Base-by-base conservation (phyloP, 2,113 vertebrate genomes). In the Etheostoma spectabile region DNA sequence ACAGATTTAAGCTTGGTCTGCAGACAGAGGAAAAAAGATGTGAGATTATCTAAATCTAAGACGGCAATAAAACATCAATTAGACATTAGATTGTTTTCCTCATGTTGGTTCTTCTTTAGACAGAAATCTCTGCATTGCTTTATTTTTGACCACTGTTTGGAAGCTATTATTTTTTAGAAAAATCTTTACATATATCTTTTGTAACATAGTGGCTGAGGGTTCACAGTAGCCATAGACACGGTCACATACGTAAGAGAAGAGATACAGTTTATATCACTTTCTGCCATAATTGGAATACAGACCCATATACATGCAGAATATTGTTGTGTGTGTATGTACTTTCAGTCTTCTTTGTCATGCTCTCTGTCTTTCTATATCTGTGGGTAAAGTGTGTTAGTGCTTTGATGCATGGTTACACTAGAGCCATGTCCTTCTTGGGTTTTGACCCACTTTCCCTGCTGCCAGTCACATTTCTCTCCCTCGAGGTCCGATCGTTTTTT, bases 381-480 rank as follows among this genome's bases (percentile, higher is more conserved):
- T 33, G 3, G 70, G 3, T 74, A 42, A 70, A 69, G 24, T 75
- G 33, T 14, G 57, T 63, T 52, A 12, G 14, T 38, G 19, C 64
- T 70, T 65, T 71, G 53, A 77, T 60, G 51, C 64, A 67, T 67
- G 42, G 22, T 51, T 19, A 82, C 38, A 73, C 35, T 14, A 59
- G 52, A 80, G 59, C 19, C 6, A 65, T 77, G 53, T 56, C 69
- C 77, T 75, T 79, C 49, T 66, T 84, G 59, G 81, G 79, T 62
- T 82, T 45, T 83, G 68, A 82, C 61, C 85, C 72, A 82, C 48
- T 88, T 79, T 64, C n/a, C 22, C 52, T 82, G 53, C 55, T 64
- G 55, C n/a, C 14, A 11, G 48, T 72, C 46, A 70, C 57, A 45
- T 80, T 63, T 79, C 24, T 46, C 46, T 71, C 35, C 56, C 53